Evolutionary conservation across 2,797 vertebrate genomes (phyloP), one percentile per base, ranked within the genome.

Genomic region (Cynopterus sphinx): DNA sequence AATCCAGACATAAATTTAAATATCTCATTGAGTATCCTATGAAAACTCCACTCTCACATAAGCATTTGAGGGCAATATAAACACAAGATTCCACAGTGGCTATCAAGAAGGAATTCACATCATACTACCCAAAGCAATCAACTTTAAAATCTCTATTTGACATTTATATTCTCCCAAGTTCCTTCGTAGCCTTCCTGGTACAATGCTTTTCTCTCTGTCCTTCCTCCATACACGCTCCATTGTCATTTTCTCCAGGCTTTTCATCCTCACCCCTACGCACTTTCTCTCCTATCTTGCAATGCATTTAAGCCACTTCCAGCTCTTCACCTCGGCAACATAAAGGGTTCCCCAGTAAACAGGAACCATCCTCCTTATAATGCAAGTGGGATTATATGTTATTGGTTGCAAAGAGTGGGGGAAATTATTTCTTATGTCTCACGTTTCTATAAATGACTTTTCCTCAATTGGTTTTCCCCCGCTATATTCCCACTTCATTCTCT

Each of bases 11-110:
- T 41, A 85, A 77, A 65, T 94, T 22, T 67, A 41, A 75, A 73
- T 41, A 89, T 12, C 1, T 75, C 53, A 73, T 22, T 36, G 7
- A 87, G 68, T 55, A 65, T 33, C 39, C 53, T 68, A 9, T 85
- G 33, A 81, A 81, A 53, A 96, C 78, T 90, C 13, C 39, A 75
- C 11, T 95, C 21, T 90, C 31, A 89, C n/a, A 77, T 87, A 26
- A 89, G n/a, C 28, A 82, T 59, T 57, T 77, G 21, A 92, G 68
- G 33, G 43, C 31, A 82, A 65, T 53, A 13, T 24, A 65, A 24
- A 74, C n/a, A 33, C 78, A 73, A 90, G 49, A 73, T 83, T 49
- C 53, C 59, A 73, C n/a, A 51, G 31, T 31, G 19, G 26, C 89
- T 21, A 71, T 39, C 17, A 87, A 81, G 49, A 91, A 93, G 39